These are phyloP conservation scores for Pangasius larnaudii DNA, from an alignment of 2,797 vertebrate genomes.

Conservation along the genomic window DNA sequence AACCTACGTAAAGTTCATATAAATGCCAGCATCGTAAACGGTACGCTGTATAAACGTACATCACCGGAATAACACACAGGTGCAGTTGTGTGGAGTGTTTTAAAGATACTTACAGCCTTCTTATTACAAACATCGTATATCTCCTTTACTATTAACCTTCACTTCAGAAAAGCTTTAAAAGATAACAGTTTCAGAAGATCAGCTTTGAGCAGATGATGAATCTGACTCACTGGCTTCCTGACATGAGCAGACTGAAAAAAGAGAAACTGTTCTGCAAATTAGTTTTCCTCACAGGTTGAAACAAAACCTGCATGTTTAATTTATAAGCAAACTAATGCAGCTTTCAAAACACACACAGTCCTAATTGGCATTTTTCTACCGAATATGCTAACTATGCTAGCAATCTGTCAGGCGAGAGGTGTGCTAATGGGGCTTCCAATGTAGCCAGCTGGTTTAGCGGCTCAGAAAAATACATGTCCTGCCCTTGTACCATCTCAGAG, in stretches of 20 bases:
- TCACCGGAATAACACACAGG: neutral
- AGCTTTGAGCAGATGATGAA: neutral
- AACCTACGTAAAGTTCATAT: neutral
- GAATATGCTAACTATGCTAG: neutral
- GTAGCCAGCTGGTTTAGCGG: neutral
- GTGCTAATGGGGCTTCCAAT: neutral
- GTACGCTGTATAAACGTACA: neutral
- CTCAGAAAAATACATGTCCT: neutral
- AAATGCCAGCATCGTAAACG: neutral
- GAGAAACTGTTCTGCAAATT: neutral
- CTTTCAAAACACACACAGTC: neutral
- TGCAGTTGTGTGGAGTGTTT: neutral
- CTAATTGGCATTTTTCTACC: neutral
- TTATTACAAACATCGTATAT: neutral
- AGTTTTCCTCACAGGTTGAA: neutral
- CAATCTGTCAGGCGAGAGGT: neutral
- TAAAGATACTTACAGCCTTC: too few species aligned
- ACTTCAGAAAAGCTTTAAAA: neutral
- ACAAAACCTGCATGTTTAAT: neutral
- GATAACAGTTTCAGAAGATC: neutral
- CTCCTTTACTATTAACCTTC: neutral
- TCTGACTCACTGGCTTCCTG: neutral
- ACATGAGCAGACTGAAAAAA: neutral
- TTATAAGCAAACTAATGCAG: conserved; percentile 9
- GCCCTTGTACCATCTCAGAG: neutral